Evolutionary conservation across 2,888 invertebrate genomes (phyloP).

Genomic region (Boloria euphrosyne): DNA sequence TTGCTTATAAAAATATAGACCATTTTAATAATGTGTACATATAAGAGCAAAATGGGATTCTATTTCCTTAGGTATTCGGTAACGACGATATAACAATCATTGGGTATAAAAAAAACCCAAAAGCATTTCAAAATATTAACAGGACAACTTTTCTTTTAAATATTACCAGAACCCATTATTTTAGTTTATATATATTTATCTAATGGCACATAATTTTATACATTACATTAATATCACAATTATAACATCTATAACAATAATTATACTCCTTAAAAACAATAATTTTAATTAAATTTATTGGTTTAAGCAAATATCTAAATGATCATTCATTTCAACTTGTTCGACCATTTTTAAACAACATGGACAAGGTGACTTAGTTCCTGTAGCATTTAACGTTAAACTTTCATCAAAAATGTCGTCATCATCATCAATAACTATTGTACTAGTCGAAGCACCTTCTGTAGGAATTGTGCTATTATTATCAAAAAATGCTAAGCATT

Average conservation of each 20-base stretch:
- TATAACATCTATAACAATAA: not conserved
- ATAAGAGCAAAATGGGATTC: too few relatives aligned
- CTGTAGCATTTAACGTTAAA: slow-evolving; percentile 67
- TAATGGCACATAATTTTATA: too few relatives aligned
- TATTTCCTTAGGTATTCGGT: too few relatives aligned
- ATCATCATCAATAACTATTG: slow-evolving; percentile 57
- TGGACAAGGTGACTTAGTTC: slow-evolving; percentile 81
- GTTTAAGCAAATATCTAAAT: slow-evolving; percentile 77
- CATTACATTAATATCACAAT: not conserved
- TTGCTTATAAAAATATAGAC: too few relatives aligned
- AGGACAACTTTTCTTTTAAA: too few relatives aligned
- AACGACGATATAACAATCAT: too few relatives aligned
- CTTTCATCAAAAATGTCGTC: slow-evolving; percentile 62
- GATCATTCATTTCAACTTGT: slow-evolving; percentile 80
- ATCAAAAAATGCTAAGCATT: slow-evolving; percentile 73
- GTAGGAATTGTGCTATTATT: slow-evolving; percentile 69
- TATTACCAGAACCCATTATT: too few relatives aligned
- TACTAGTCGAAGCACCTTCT: slow-evolving; percentile 54
- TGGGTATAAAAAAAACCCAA: too few relatives aligned
- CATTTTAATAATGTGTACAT: too few relatives aligned
- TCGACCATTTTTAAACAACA: slow-evolving; percentile 81
- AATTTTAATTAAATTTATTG: not conserved
- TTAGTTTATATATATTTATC: too few relatives aligned
- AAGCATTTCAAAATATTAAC: too few relatives aligned
- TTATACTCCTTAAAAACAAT: not conserved